Percentiles rank a stretch among this genome's conserved stretches.
phyloP scores from a whole-genome alignment of 1,140 invertebrate species.

The Melitaea cinxia region DNA sequence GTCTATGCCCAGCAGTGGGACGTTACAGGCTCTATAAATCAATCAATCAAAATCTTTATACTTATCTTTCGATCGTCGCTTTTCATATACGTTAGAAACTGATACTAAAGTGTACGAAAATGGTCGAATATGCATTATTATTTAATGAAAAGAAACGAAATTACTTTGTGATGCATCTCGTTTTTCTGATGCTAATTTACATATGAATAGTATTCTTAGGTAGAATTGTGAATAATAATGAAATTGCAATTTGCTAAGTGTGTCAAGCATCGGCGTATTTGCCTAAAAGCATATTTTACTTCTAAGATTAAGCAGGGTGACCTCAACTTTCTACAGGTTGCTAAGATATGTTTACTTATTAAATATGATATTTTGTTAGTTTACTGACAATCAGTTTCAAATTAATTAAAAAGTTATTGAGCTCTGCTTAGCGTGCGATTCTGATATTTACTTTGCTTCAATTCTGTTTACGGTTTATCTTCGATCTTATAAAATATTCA shows the following conservation, averaged over 20 bases:
- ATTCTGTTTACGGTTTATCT: background rate
- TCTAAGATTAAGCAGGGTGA: conserved; percentile 54
- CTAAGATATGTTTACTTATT: conserved; percentile 45
- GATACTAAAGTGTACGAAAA: too few species aligned
- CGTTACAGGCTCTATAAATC: too few species aligned
- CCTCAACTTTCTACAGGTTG: conserved; percentile 59
- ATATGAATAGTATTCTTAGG: background rate
- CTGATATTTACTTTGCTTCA: background rate
- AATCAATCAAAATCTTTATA: too few species aligned
- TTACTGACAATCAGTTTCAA: conserved; percentile 26
- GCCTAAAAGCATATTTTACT: conserved; percentile 49
- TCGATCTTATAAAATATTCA: background rate
- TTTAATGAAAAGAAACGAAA: background rate
- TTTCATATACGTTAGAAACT: too few species aligned
- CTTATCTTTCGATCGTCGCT: too few species aligned
- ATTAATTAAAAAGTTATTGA: conserved; percentile 6
- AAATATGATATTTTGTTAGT: conserved; percentile 33
- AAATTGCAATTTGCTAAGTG: conserved; percentile 45
- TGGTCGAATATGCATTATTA: background rate
- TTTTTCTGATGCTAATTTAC: background rate
- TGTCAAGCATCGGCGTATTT: conserved; percentile 45
- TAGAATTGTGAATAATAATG: conserved; percentile 41
- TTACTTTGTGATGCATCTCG: background rate
- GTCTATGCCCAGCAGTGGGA: too few species aligned
- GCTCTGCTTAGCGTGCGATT: background rate